Conservation (phyloP, 2,113 vertebrate genomes). For the Opisthocomus hoazin region DNA sequence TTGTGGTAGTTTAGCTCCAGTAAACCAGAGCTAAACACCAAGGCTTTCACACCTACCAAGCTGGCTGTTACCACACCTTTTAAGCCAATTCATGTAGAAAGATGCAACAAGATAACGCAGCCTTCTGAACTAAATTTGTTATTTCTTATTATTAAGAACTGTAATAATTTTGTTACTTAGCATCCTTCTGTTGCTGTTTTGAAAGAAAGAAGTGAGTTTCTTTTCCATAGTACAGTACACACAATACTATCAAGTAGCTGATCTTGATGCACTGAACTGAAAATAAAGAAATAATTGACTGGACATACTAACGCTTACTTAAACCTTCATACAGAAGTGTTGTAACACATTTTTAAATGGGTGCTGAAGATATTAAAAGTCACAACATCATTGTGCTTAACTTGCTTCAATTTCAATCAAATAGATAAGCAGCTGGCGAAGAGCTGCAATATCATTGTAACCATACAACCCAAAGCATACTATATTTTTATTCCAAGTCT, state of each 20-base stretch:
- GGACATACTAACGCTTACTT: neutral
- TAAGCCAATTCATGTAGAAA: neutral
- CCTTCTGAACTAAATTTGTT: neutral
- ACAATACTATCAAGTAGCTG: neutral
- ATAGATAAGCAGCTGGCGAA: neutral
- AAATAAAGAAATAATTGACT: neutral
- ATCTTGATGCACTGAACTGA: neutral
- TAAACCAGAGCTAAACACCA: neutral
- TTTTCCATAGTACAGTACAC: neutral
- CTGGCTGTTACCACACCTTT: neutral
- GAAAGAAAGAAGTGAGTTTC: neutral
- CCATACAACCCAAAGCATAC: neutral
- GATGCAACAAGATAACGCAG: neutral
- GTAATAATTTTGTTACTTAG: neutral
- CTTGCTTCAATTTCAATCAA: neutral
- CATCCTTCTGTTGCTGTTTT: neutral
- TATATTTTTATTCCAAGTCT: neutral
- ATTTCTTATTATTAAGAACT: neutral
- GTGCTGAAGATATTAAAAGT: neutral
- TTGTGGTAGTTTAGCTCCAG: neutral
- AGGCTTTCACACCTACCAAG: neutral
- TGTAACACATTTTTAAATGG: neutral
- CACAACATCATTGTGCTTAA: neutral
- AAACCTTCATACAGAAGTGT: neutral
- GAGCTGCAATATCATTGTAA: neutral